Conservation (phyloP, 1,140 invertebrate genomes). For the Branchinecta lindahli region DNA sequence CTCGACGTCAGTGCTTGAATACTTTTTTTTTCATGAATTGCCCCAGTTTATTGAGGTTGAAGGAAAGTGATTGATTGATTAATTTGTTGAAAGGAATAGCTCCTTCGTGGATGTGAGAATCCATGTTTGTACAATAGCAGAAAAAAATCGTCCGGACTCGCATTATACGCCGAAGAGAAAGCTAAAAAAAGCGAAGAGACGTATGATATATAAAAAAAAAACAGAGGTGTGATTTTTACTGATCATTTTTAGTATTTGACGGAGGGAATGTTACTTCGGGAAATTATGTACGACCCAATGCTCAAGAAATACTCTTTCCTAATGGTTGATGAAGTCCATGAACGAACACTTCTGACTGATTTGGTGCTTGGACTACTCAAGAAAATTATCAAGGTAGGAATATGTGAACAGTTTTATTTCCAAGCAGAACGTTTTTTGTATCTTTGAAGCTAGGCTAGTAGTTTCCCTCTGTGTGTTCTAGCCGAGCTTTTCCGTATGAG, state of each 20-base stretch:
- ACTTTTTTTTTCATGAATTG: no score
- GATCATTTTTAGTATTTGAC: constrained; percentile 64
- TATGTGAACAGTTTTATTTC: not conserved
- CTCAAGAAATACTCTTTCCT: constrained; percentile 74
- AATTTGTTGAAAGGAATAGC: no score
- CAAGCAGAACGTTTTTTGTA: not conserved
- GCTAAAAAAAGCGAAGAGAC: no score
- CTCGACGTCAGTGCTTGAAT: no score
- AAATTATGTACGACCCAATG: constrained; percentile 88
- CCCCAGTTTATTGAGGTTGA: no score
- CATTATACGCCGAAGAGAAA: no score
- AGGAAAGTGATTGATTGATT: no score
- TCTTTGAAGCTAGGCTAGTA: not conserved
- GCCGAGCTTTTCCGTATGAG: not conserved
- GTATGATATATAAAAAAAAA: no score
- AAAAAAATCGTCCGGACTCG: no score
- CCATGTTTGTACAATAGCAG: no score
- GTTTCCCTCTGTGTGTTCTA: constrained; percentile 6
- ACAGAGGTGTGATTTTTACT: no score
- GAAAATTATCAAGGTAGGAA: constrained; percentile 60
- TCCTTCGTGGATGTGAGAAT: no score
- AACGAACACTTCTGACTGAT: constrained; percentile 80
- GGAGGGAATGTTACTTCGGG: constrained; percentile 80
- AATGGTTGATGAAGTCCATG: constrained; percentile 92
- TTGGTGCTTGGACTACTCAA: constrained; percentile 85